Base-by-base conservation (phyloP, 2,888 invertebrate genomes). In the Parnassius apollo region DNA sequence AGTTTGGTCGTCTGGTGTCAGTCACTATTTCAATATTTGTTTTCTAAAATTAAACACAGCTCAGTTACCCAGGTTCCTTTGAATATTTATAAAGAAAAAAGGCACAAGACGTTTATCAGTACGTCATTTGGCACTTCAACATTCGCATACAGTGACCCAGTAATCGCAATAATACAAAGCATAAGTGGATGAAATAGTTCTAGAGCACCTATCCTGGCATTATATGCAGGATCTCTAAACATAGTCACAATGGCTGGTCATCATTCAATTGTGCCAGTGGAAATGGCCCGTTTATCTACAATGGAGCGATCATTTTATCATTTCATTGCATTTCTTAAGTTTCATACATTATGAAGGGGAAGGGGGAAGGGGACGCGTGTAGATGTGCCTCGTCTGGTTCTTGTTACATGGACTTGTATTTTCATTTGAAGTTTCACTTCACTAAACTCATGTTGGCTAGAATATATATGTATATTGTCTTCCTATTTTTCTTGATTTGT, bases 141-240 rank as follows among this genome's bases (percentile, higher is more conserved):
- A 81, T 80, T 77, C 75, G 80, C 81, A 77, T 71, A 81, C 77
- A 77, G 74, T 83, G 85, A 85, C 86, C 87, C 83, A 89, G 83
- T 88, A 78, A 80, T 72, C 75, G 73, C 75, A 75, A 77, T 86
- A 88, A 88, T 88, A 81, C 79, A 71, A 63, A 67, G 72, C 73
- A 75, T 87, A 87, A 88, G 86, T 87, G 87, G 83, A 75, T 75
- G 72, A 76, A 83, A 79, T 83, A 74, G 75, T 66, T 65, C 71
- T 72, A 75, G 75, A 78, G 83, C 85, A 87, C 86, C 86, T 88
- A 85, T 82, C 83, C 82, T 78, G 78, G 74, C 80, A 84, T 85
- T 83, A 85, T 78, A 73, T 77, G 85, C 90, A 90, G 91, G 91
- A 91, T 82, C 90, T 91, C 91, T 91, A 91, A 90, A 90, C 90